Evolutionary conservation across 1,140 invertebrate species (phyloP).

Genomic region (Bicyclus anynana): DNA sequence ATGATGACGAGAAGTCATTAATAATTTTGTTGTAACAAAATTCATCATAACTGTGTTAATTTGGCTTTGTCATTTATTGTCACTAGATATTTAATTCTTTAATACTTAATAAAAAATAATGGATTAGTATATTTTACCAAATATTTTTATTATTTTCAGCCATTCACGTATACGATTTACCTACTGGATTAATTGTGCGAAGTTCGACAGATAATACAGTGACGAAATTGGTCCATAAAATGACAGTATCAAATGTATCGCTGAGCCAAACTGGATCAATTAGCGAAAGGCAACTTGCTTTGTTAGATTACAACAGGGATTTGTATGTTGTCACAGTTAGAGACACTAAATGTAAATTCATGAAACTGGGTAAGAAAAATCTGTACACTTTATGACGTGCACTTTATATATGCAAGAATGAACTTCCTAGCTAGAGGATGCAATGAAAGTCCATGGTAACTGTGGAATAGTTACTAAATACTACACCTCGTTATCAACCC

Average conservation of each 20-base stretch:
- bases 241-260: slow-evolving; percentile 84
- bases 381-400: no score
- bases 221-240: slow-evolving; percentile 79
- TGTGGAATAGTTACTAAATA: no score
- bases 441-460: no score
- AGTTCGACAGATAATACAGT: slow-evolving; percentile 79
- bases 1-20: no score
- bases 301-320: slow-evolving; percentile 71
- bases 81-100: no score
- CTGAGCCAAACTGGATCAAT: slow-evolving; percentile 87
- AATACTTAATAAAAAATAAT: no score
- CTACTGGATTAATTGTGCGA: slow-evolving; percentile 81
- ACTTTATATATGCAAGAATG: no score
- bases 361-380: slow-evolving; percentile 88
- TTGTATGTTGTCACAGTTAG: slow-evolving; percentile 80
- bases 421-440: no score
- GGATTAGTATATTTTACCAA: background rate
- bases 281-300: slow-evolving; percentile 64
- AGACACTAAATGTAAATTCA: slow-evolving; percentile 81
- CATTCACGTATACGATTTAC: slow-evolving; percentile 91
- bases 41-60: no score
- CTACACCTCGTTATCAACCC: no score
- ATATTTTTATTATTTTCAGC: slow-evolving; percentile 75
- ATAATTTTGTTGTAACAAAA: no score
- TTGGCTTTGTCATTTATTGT: no score